Base-by-base conservation (phyloP, 2,113 vertebrate species). In the Dunckerocampus dactyliophorus region DNA sequence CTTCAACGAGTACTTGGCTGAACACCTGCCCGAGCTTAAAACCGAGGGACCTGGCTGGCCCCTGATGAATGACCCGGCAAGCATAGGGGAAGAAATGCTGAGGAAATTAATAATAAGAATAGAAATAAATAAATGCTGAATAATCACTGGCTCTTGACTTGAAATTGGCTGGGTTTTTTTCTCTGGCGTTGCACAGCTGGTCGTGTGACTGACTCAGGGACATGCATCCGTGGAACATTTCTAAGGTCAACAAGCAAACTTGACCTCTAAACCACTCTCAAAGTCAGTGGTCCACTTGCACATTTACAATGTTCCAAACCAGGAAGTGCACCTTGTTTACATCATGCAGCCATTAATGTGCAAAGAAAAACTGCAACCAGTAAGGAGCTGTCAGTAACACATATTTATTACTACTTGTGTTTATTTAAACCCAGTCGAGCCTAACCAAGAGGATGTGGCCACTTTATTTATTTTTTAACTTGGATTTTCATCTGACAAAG, bases 351-450 rank as follows among this genome's bases (percentile, higher is more conserved):
- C 53, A 55, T 37, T 2, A 54, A 7, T 37, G 17, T 54, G 52
- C 5, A 17, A 54, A 54, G 24, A 34, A 16, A 16, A 34, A 34
- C 8, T 34, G 9, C 47, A 47, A n/a, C 16, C 5, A n/a, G n/a
- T n/a, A n/a, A n/a, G n/a, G n/a, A n/a, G n/a, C n/a, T n/a, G n/a
- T 28, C 24, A n/a, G 47, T 47, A 47, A 17, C 31, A 13, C 19
- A 37, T 16, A 31, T 54, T 34, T 31, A 8, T 1, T 55, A n/a
- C 13, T 0, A 13, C 6, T 12, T 37, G 28, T 55, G 19, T 19
- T 55, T 42, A 45, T 77, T 69, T 63, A 63, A 67, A 64, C 62
- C 58, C 31, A 13, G 10, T 37, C 16, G 7, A 31, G 10, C 12
- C 24, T 51, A 43, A 6, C 13, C 39, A 43, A 14, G 13, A 43